Conservation (phyloP, 2,888 invertebrate genomes). For the Steinernema hermaphroditum region DNA sequence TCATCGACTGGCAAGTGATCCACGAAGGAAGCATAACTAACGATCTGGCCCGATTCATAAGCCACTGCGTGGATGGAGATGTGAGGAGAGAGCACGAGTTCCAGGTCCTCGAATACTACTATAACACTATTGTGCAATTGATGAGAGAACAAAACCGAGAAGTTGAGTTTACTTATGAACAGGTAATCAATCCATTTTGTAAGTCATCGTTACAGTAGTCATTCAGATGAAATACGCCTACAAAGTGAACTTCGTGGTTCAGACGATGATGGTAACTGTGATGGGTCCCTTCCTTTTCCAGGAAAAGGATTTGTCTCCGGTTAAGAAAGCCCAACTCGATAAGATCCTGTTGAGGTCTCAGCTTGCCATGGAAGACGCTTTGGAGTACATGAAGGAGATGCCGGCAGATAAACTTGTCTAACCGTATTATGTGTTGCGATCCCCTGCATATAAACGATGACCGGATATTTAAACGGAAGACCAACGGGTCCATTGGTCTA, state of each 20-base stretch:
- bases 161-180: neutral
- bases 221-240: neutral
- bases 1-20: constrained; percentile 31
- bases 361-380: neutral
- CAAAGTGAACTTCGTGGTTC: neutral
- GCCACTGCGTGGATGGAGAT: neutral
- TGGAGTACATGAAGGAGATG: neutral
- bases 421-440: too few relatives aligned
- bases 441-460: too few relatives aligned
- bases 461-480: too few relatives aligned
- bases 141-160: neutral
- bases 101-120: neutral
- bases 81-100: neutral
- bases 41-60: neutral
- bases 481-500: too few relatives aligned
- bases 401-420: neutral
- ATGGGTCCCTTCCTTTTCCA: neutral
- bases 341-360: neutral
- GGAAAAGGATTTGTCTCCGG: neutral
- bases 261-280: neutral
- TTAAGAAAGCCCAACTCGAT: neutral
- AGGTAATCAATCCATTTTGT: neutral
- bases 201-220: neutral
- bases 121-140: neutral
- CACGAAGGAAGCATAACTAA: constrained; percentile 20